phyloP scores from a whole-genome alignment of 2,888 invertebrate species.

The Platypus cylindrus region DNA sequence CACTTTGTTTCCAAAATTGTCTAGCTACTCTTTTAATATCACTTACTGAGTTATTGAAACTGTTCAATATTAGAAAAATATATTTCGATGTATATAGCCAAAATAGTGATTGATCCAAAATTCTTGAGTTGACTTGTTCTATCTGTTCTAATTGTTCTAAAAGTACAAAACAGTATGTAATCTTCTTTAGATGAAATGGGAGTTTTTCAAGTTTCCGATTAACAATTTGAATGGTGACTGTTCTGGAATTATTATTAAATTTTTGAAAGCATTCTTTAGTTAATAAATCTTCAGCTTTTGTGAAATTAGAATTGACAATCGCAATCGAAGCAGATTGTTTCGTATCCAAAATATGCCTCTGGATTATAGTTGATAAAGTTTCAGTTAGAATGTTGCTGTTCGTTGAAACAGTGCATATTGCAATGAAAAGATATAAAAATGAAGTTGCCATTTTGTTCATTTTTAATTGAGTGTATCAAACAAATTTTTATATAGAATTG shows the following conservation, averaged over 20 bases:
- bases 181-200: background rate
- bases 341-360: too few relatives aligned
- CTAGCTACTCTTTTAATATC: background rate
- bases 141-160: background rate
- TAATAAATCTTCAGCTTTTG: background rate
- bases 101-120: background rate
- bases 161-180: background rate
- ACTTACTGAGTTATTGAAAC: background rate
- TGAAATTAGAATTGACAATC: background rate
- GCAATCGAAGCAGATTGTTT: too few relatives aligned
- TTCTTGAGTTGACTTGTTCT: background rate
- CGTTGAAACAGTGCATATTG: too few relatives aligned
- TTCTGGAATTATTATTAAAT: too few relatives aligned
- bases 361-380: too few relatives aligned
- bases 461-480: too few relatives aligned
- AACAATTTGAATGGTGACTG: background rate
- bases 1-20: background rate
- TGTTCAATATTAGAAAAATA: background rate
- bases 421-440: too few relatives aligned
- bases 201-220: background rate
- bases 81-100: background rate
- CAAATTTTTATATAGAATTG: too few relatives aligned
- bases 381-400: too few relatives aligned
- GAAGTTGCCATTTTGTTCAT: too few relatives aligned
- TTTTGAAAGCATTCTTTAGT: too few relatives aligned